phyloP scores from a whole-genome alignment of 2,797 vertebrate genomes.

The Diplodus puntazzo region DNA sequence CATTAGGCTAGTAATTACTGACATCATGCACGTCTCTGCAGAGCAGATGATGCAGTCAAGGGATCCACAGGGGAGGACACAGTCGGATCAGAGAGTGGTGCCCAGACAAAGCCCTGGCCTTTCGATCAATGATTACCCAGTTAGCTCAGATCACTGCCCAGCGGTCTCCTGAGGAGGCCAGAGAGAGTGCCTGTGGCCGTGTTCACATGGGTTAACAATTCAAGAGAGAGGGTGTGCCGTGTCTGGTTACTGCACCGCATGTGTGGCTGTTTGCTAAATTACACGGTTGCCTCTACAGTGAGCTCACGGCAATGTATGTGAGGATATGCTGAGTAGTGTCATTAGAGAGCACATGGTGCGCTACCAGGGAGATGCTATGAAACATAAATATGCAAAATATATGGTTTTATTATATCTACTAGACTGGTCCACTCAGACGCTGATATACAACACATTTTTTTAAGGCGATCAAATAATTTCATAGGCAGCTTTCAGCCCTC shows the following conservation, averaged over 20 bases:
- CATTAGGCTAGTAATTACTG: conserved; percentile 67
- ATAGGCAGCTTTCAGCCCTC: neutral
- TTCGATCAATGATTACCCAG: conserved; percentile 84
- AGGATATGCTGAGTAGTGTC: conserved; percentile 29
- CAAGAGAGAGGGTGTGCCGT: conserved; percentile 67
- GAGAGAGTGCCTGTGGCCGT: conserved; percentile 69
- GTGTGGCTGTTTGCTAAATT: conserved; percentile 70
- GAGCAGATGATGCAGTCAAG: conserved; percentile 72
- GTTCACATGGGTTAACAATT: conserved; percentile 80
- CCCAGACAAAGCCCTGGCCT: conserved; percentile 79
- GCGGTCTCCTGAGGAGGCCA: conserved; percentile 68
- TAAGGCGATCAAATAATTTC: neutral
- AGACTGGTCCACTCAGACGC: neutral
- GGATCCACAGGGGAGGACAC: conserved; percentile 75
- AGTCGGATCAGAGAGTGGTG: conserved; percentile 77
- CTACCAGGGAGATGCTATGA: conserved; percentile 4
- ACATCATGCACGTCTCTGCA: conserved; percentile 60
- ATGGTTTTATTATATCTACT: neutral
- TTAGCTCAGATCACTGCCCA: conserved; percentile 81
- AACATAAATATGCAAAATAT: conserved; percentile 12
- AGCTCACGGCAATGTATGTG: conserved; percentile 36
- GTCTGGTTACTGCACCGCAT: conserved; percentile 73
- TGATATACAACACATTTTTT: neutral
- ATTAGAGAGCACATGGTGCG: conserved; percentile 20
- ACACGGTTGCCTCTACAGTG: conserved; percentile 49